Percentiles rank a stretch among this genome's conserved stretches.
Conservation (phyloP, 1,140 invertebrate species). For the Pogonognathellus flavescens region DNA sequence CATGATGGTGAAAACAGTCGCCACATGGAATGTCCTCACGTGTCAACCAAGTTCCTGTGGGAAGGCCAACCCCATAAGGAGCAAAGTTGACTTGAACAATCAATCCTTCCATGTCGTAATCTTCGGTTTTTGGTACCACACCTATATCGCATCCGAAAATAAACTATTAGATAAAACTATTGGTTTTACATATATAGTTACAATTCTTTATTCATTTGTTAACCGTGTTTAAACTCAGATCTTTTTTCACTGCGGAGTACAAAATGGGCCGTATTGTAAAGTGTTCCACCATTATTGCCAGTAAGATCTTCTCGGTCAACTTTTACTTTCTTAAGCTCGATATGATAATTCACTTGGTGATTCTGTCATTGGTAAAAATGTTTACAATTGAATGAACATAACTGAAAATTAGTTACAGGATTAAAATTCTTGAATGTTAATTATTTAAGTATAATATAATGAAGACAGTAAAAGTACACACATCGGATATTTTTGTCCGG, state of each 20-base stretch:
- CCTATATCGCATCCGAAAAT: too few species aligned
- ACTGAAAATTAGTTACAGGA: too few species aligned
- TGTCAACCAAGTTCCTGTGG: neutral
- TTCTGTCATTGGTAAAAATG: neutral
- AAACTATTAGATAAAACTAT: too few species aligned
- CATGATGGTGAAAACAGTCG: neutral
- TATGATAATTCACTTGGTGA: neutral
- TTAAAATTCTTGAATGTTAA: too few species aligned
- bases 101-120: slow-evolving; percentile 39
- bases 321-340: neutral
- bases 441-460: too few species aligned
- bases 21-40: neutral
- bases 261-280: neutral
- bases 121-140: too few species aligned
- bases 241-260: neutral
- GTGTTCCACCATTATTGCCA: neutral
- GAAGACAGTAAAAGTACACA: too few species aligned
- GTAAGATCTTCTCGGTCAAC: neutral
- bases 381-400: too few species aligned
- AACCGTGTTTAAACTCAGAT: neutral
- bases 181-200: too few species aligned
- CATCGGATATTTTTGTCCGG: too few species aligned
- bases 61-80: slow-evolving; percentile 37
- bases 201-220: too few species aligned
- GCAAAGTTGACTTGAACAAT: slow-evolving; percentile 52